Evolutionary conservation across 2,797 vertebrate genomes (phyloP).

Genomic region (Clarias laeviceps): DNA sequence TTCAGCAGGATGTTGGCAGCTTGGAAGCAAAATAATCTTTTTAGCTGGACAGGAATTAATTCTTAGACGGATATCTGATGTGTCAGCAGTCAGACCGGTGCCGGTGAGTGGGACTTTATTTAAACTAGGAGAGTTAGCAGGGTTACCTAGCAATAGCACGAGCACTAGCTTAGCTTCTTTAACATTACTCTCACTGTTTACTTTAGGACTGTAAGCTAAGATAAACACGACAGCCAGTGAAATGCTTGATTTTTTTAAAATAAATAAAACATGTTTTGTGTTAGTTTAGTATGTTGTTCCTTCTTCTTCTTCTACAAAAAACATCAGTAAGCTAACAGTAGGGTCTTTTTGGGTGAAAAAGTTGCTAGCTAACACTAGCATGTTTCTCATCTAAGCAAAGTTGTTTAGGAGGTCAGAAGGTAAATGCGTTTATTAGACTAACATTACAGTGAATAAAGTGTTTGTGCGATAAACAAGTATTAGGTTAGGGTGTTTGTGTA

Average conservation of each 20-base stretch:
- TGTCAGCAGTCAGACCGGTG: background rate
- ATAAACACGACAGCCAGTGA: background rate
- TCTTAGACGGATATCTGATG: background rate
- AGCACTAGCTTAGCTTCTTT: slow-evolving; percentile 1
- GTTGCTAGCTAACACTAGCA: slow-evolving; percentile 4
- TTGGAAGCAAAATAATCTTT: background rate
- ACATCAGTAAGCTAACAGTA: background rate
- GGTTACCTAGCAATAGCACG: background rate
- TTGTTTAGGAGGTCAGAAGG: background rate
- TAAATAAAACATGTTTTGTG: too few species aligned
- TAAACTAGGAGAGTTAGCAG: background rate
- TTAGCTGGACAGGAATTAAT: background rate
- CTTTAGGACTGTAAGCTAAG: background rate
- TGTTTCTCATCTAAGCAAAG: background rate
- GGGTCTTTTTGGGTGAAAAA: background rate
- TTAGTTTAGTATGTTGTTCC: background rate
- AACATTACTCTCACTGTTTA: background rate
- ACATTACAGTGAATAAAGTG: background rate
- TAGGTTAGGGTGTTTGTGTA: background rate
- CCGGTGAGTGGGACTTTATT: background rate
- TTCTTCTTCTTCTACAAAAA: background rate
- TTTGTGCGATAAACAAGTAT: background rate
- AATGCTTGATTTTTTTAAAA: background rate
- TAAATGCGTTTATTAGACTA: background rate
- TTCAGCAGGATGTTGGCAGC: background rate